Conservation (phyloP, 1,140 invertebrate species). For the Brachionus rotundiformis region DNA sequence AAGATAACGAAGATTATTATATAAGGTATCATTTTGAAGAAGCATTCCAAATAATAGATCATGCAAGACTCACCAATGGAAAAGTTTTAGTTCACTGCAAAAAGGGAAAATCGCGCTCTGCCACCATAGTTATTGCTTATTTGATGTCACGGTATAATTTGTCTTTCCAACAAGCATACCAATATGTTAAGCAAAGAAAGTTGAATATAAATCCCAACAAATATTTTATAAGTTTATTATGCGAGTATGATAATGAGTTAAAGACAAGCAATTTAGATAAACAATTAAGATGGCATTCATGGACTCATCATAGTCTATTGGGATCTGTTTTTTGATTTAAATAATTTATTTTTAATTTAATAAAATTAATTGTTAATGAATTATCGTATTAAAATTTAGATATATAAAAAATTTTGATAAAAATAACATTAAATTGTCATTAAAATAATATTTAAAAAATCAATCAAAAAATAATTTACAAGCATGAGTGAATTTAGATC, state of each 20-base stretch:
- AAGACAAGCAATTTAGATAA: neutral
- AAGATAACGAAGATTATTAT: slow-evolving; percentile 51
- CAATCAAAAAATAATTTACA: too few relatives aligned
- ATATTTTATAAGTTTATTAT: neutral
- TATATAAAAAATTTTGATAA: too few relatives aligned
- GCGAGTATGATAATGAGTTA: slow-evolving; percentile 24
- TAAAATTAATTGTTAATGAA: too few relatives aligned
- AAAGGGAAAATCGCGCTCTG: slow-evolving; percentile 53
- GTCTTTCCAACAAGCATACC: neutral
- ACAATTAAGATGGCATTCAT: neutral
- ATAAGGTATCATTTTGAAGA: slow-evolving; percentile 53
- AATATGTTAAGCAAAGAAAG: neutral
- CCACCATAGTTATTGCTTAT: slow-evolving; percentile 51
- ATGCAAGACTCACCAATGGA: slow-evolving; percentile 50
- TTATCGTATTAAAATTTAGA: too few relatives aligned
- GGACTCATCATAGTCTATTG: neutral
- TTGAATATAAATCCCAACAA: slow-evolving; percentile 9
- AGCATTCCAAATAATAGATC: slow-evolving; percentile 52
- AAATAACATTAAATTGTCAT: too few relatives aligned
- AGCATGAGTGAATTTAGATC: too few relatives aligned
- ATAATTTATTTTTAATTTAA: too few relatives aligned
- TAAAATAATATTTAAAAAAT: too few relatives aligned
- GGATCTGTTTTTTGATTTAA: neutral
- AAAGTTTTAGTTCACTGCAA: slow-evolving; percentile 52
- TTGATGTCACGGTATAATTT: slow-evolving; percentile 21